Base-by-base conservation (phyloP, 2,888 invertebrate species). In the Clunio marinus region DNA sequence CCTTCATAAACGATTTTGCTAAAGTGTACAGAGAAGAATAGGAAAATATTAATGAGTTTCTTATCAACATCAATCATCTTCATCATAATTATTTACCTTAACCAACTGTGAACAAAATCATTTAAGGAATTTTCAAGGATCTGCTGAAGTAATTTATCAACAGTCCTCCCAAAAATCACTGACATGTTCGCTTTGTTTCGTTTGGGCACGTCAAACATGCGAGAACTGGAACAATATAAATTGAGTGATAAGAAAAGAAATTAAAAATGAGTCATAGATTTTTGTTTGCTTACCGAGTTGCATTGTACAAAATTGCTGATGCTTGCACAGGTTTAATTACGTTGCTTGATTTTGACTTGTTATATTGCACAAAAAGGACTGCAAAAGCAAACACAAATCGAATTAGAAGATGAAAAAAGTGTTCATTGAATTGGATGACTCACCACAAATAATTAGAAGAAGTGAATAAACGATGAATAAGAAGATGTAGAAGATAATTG, bases 111-210 rank as follows among this genome's bases (percentile, higher is more conserved):
- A 70, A 94, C 83, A 80, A 89, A 93, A 77, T 94, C 93, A 73
- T 89, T 81, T 46, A 91, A 81, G 37, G 88, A 80, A 76, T 89
- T 85, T 76, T 93, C 92, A 72, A 93, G 82, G 45, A 94, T 81
- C 76, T 92, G 88, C 74, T 93, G 91, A 25, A 94, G 77, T 71
- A 91, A 86, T 73, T 88, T 86, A 75, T 94, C 94, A 37, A 94
- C 89, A 69, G 90, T 89, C 71, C 90, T 84, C 46, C 91, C 89
- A 78, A 91, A 89, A 74, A 91, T 84, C n/a, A 89, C 80, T n/a
- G 89, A 87, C 72, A 89, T 81, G 77, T 87, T 86, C 51, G 81
- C 81, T 70, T 76, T 78, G 46, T 75, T 75, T 67, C 76, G 77
- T 55, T 78, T 76, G 63, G 79, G 78, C 72, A 77, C 73, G 73